Evolutionary conservation across 2,797 vertebrate species (phyloP).

Genomic region (Enteromius viviparus): DNA sequence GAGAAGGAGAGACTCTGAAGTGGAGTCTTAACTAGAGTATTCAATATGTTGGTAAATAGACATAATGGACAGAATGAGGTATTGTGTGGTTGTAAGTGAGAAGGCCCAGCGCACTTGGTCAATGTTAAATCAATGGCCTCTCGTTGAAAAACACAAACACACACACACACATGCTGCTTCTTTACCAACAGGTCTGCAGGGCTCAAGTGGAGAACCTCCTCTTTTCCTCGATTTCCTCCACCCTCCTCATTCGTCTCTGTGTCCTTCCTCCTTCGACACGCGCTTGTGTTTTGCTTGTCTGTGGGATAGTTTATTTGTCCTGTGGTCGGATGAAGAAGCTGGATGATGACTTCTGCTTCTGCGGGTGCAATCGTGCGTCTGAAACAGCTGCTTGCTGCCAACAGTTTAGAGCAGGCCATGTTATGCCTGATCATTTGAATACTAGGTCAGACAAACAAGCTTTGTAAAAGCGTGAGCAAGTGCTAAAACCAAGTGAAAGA

Average conservation of each 20-base stretch:
- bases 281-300: slow-evolving; percentile 50
- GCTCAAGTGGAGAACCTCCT: slow-evolving; percentile 34
- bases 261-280: slow-evolving; percentile 6
- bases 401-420: slow-evolving; percentile 9
- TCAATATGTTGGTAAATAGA: slow-evolving; percentile 79
- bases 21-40: slow-evolving; percentile 68
- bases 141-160: slow-evolving; percentile 9
- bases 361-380: slow-evolving; percentile 23
- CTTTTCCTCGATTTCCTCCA: neutral
- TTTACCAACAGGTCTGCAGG: slow-evolving; percentile 35
- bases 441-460: neutral
- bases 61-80: slow-evolving; percentile 72
- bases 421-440: slow-evolving; percentile 1
- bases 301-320: slow-evolving; percentile 54
- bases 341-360: slow-evolving; percentile 46
- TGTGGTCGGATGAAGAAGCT: slow-evolving; percentile 37
- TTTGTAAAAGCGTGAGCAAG: neutral
- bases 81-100: slow-evolving; percentile 65
- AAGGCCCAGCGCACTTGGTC: slow-evolving; percentile 54
- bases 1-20: slow-evolving; percentile 41
- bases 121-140: slow-evolving; percentile 50
- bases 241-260: slow-evolving; percentile 7
- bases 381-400: slow-evolving; percentile 32
- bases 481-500: neutral
- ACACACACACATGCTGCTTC: slow-evolving; percentile 37